Evolutionary conservation across 2,797 vertebrate genomes (phyloP), one percentile per base, ranked within the genome.

Genomic region (Percopsis omiscomaycus): DNA sequence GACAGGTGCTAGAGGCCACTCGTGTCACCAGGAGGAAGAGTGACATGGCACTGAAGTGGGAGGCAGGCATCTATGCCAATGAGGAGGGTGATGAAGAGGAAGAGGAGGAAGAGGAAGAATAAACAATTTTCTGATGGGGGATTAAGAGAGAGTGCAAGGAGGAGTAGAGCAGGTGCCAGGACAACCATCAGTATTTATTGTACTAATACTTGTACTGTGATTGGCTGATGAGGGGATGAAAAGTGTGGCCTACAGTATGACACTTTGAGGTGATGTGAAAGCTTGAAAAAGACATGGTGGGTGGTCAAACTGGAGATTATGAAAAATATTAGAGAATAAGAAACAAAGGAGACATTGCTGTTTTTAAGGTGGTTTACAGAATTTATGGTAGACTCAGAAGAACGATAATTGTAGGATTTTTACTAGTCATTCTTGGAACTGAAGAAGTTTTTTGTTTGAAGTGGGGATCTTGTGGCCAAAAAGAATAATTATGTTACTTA

Each of bases 1-100:
- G 8, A 55, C 89, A 99, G 97, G 97, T 99, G 75, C 92, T 99
- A 4, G 97, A 98, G 84, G 97, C 97, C 0, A 98, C 97, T 1
- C 92, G 97, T 5, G 95, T 99, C 69, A 96, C 95, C 69, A 93
- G 96, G 77, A 94, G 97, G 68, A 99, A 98, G 92, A 98, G 96
- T 4, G 94, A 96, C 42, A 94, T 98, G 91, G 94, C 95, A 0
- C 68, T 95, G 64, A 93, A 93, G 46, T 96, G 94, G 95, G 95
- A 96, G 77, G 94, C 94, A 0, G 95, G 94, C 47, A 93, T 95
- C 67, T 95, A 96, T 3, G 91, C 94, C 83, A 95, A 95, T 83
- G 92, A 91, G 22, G 94, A 93, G 59, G 93, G 93, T 59, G 83
- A 84, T 0, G 91, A 94, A 15, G 93, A 89, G 70, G 75, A 73